Base-by-base conservation (phyloP, 2,797 vertebrate genomes). In the Chaunax sp. region DNA sequence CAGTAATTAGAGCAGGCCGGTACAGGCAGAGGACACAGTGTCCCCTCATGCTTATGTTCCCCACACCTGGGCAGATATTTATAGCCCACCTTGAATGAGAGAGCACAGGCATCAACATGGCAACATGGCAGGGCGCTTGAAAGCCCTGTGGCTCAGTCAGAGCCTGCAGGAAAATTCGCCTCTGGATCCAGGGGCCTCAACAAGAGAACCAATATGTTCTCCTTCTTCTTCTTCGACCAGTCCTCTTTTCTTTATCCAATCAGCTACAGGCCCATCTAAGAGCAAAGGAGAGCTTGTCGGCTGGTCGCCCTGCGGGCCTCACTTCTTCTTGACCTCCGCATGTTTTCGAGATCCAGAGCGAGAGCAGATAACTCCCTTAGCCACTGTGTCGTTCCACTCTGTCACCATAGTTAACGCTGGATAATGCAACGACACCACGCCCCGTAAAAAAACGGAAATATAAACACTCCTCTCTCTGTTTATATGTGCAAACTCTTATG, bases 41-140 rank as follows among this genome's bases (percentile, higher is more conserved):
- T 90, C 84, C 91, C 84, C 78, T 72, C 82, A 77, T 69, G 77
- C 85, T 89, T 73, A 55, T 84, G 84, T 75, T 87, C 85, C 61
- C 83, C 85, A 87, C 88, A 92, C 92, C 91, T 92, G 89, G 89
- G 54, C 77, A 56, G 86, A 85, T 93, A 93, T 93, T 92, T 93
- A 87, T 93, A 93, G 88, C 80, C 82, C 85, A 88, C 87, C 85
- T 89, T 90, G 86, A 77, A 82, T 82, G 86, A 75, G 79, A 69
- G 68, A 75, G 81, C 87, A 67, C 80, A 74, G 81, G 71, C 75
- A 81, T 87, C 78, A 81, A 84, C 83, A 83, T 80, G 84, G 82
- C 60, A 66, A 81, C 74, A 53, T 67, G 70, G 72, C 20, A 30
- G 74, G 69, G 59, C 38, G 75, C 56, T 65, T 58, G 28, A 64